Evolutionary conservation across 2,888 invertebrate species (phyloP), one percentile per base, ranked within the genome.

Genomic region (Amphipyra tragopoginis): DNA sequence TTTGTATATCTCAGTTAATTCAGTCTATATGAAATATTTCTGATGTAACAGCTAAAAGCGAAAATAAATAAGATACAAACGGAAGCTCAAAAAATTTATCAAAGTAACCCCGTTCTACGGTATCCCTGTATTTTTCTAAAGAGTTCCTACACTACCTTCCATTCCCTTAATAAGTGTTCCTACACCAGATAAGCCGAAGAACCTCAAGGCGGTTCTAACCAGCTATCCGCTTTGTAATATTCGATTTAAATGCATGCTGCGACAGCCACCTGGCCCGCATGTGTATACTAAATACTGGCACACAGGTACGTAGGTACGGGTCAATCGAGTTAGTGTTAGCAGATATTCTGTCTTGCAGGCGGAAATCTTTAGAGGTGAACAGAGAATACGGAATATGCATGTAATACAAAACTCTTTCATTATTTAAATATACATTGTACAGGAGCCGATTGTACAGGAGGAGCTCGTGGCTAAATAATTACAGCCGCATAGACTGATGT

Each of bases 211-310:
- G 72, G 81, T 75, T 82, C 76, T 80, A 77, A 69, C 71, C 50
- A 74, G 78, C 55, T 75, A 77, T 81, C 83, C 77, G 79, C 77
- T 81, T 86, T 86, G 85, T 90, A 88, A 89, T 89, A 86, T 88
- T 86, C 89, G 85, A 90, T 90, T 90, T 90, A 90, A 90, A 90
- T 90, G 90, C 90, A 90, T 90, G 79, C 81, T 81, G 80, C 78
- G 81, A 70, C 60, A 61, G 74, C 73, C 81, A 81, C 79, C 83
- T 82, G 82, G 54, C 33, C 50, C 21, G 62, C 64, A 65, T 57
- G 66, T 72, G 65, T 66, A 66, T 67, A 63, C 76, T 76, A 76
- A 75, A 75, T 70, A 70, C 65, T 65, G 65, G 29, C 0, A 14
- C 40, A 53, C 39, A 52, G 39, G 44, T 53, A 48, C 15, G 21